Conservation (phyloP, 2,113 vertebrate species). For the Tachysurus vachellii region DNA sequence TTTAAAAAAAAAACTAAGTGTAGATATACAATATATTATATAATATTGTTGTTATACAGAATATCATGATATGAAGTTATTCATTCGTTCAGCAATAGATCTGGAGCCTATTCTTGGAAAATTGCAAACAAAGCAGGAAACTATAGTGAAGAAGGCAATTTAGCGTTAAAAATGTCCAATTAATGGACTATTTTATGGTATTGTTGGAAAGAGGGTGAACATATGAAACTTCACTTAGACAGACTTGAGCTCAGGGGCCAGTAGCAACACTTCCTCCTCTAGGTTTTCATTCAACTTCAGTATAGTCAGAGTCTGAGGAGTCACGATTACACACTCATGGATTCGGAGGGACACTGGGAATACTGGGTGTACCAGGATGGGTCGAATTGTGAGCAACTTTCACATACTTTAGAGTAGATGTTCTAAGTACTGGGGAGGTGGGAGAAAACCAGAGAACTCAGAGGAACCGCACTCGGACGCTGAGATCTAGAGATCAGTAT, state of each 20-base stretch:
- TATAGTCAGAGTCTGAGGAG: background rate
- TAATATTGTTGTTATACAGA: background rate
- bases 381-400: background rate
- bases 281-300: background rate
- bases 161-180: background rate
- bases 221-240: background rate
- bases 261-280: background rate
- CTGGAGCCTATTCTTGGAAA: background rate
- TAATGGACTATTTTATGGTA: background rate
- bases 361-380: background rate
- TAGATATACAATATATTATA: background rate
- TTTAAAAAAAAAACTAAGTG: background rate
- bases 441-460: background rate
- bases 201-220: background rate
- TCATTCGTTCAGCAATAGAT: background rate
- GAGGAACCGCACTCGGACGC: background rate
- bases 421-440: background rate
- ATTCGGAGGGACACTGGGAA: background rate
- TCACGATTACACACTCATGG: too few relatives aligned
- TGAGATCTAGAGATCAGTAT: background rate
- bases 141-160: too few relatives aligned
- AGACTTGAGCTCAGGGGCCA: background rate
- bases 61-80: background rate
- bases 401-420: background rate
- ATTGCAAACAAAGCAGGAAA: background rate